Evolutionary conservation across 2,113 vertebrate species (phyloP), one percentile per base, ranked within the genome.

Genomic region (Phalacrocorax carbo): DNA sequence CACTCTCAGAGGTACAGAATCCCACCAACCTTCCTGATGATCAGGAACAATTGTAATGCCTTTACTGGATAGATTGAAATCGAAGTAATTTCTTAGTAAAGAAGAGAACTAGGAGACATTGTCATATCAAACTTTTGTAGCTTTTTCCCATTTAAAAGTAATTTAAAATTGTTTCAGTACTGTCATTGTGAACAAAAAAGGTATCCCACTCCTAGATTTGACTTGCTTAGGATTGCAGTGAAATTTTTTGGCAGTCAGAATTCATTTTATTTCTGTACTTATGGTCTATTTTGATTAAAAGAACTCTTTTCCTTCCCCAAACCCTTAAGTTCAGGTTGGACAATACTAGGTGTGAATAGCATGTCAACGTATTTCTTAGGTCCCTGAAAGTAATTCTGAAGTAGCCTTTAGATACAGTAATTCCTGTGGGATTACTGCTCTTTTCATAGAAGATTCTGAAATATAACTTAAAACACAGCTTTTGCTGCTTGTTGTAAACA

Each of bases 351-450:
- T 77, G 17, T 38, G 25, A 69, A 15, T 46, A 82, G 16, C 13
- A 30, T 1, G 1, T 8, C 2, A 2, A 40, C 1, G 1, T 75
- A 11, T 80, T 91, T 51, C 34, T 49, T 60, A 36, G 5, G 7
- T 81, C 13, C 16, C 10, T 68, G 44, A 72, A 62, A 78, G 11
- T 57, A 66, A 40, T 66, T 86, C 27, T 76, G 27, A 44, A 70
- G 10, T 44, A 62, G 13, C 15, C 2, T 65, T 15, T 20, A 26
- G 38, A 48, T 70, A 15, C 15, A 38, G 7, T 46, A 69, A n/a
- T 81, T 75, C 55, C 16, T 38, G 10, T 78, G 20, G 4, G 27
- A 22, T 88, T 75, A 36, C 32, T 86, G 25, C 25, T 86, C 2
- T 79, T 90, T 5, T 14, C 20, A 42, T 9, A 16, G 58, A 57